Base-by-base conservation (phyloP, 2,888 invertebrate species). In the Proisotoma minuta region DNA sequence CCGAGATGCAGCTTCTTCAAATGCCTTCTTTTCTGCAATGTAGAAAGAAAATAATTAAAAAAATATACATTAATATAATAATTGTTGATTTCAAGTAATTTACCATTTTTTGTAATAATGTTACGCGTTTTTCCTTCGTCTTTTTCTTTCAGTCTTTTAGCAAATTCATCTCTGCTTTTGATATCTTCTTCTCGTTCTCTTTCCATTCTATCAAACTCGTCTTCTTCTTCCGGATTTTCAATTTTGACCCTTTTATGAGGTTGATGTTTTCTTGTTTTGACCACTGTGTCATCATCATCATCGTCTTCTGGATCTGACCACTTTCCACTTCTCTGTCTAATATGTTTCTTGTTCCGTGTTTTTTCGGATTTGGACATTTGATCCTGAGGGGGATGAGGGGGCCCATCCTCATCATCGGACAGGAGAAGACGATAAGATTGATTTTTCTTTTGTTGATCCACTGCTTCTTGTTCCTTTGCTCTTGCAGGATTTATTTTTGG, bases 141-240 rank as follows among this genome's bases (percentile, higher is more conserved):
- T 72, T 89, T 89, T 75, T 88, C 82, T 75, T 89, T 89, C 0
- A 99, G 81, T 60, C 99, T 82, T 71, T 86, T 87, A 0, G 94
- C 87, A 79, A 99, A 96, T 76, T 91, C 96, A 80, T 99, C 98
- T 73, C 98, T 83, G 78, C 96, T 95, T 76, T 87, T 86, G 48
- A 96, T 79, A 80, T 98, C 97, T 75, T 84, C 84, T 59, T 83
- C 79, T n/a, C 94, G 83, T 57, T 84, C 85, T 74, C 89, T 87
- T 79, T 94, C 93, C 66, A 84, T 75, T 48, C 73, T 73, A 57
- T 79, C 79, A 59, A 76, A 86, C 76, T 89, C 90, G 74, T 91
- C 87, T 18, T 81, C 76, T 66, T 79, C 83, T 5, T 64, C 68
- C 2, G 63, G 60, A 47, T 34, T 49, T 43, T 65, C 67, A 23